Evolutionary conservation across 2,888 invertebrate species (phyloP).

Genomic region (Lasioglossum villosulum): DNA sequence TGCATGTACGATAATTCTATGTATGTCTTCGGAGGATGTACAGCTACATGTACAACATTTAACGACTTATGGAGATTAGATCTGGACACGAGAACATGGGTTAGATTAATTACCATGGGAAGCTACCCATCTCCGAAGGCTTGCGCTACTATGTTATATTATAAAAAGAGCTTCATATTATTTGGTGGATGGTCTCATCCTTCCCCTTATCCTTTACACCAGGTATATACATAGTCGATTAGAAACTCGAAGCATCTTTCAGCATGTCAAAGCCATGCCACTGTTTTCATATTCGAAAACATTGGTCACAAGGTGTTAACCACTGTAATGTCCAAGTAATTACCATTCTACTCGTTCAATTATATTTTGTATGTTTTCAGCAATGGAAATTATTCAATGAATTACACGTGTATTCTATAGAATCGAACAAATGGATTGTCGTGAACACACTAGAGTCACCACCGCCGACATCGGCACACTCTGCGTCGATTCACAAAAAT

Average conservation of each 20-base stretch:
- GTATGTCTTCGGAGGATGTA: conserved; percentile 98
- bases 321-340: background rate
- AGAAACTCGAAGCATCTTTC: background rate
- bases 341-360: background rate
- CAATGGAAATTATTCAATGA: conserved; percentile 95
- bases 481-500: conserved; percentile 93
- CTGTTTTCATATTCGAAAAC: no score
- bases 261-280: background rate
- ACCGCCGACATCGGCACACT: conserved; percentile 96
- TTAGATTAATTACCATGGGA: conserved; percentile 92
- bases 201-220: conserved; percentile 92
- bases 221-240: conserved; percentile 84
- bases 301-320: background rate
- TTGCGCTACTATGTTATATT: conserved; percentile 95
- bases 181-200: conserved; percentile 99
- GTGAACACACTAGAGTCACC: conserved; percentile 88
- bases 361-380: conserved; percentile 77
- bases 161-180: conserved; percentile 92
- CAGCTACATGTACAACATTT: conserved; percentile 96
- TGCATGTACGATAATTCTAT: conserved; percentile 93
- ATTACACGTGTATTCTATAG: conserved; percentile 94
- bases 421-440: conserved; percentile 91
- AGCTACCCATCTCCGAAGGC: conserved; percentile 98
- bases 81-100: conserved; percentile 93
- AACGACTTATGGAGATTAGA: conserved; percentile 98